Evolutionary conservation across 2,797 vertebrate genomes (phyloP).

Genomic region (Anabas testudineus): DNA sequence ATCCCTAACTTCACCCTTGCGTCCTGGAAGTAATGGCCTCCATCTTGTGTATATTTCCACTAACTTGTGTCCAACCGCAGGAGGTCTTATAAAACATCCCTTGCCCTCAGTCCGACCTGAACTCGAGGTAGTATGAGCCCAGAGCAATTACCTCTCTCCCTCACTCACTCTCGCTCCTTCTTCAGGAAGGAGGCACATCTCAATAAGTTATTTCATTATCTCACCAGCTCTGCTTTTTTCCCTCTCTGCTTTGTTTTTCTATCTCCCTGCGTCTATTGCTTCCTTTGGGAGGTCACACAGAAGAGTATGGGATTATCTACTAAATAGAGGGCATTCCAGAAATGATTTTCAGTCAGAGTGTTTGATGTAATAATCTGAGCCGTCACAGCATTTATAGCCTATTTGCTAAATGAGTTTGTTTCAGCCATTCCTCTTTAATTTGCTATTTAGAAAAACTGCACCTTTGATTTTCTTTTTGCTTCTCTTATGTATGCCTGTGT

Average conservation of each 20-base stretch:
- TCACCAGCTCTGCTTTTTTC: slow-evolving; percentile 69
- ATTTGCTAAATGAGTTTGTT: slow-evolving; percentile 64
- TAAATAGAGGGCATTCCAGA: slow-evolving; percentile 89
- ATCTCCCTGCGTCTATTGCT: slow-evolving; percentile 61
- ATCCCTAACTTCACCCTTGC: slow-evolving; percentile 30
- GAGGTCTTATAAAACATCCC: slow-evolving; percentile 73
- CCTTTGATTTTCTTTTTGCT: slow-evolving; percentile 32
- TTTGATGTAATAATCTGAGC: slow-evolving; percentile 90
- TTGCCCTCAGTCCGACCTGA: slow-evolving; percentile 71
- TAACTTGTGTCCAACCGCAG: slow-evolving; percentile 71
- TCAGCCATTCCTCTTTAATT: slow-evolving; percentile 42
- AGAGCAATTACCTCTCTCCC: slow-evolving; percentile 72
- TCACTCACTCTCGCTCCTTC: slow-evolving; percentile 61
- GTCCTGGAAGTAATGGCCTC: slow-evolving; percentile 63
- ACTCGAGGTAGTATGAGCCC: slow-evolving; percentile 63
- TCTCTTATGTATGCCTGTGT: slow-evolving; percentile 4
- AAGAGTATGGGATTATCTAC: slow-evolving; percentile 92
- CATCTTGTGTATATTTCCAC: slow-evolving; percentile 64
- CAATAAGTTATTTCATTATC: slow-evolving; percentile 88
- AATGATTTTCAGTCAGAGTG: slow-evolving; percentile 93
- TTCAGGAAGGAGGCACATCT: slow-evolving; percentile 78
- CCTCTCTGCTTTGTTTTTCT: slow-evolving; percentile 86
- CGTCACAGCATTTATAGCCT: slow-evolving; percentile 85
- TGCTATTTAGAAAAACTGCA: slow-evolving; percentile 16
- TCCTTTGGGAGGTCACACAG: slow-evolving; percentile 89